phyloP scores from a whole-genome alignment of 2,113 vertebrate species.

The mouse (Mus musculus) region DNA sequence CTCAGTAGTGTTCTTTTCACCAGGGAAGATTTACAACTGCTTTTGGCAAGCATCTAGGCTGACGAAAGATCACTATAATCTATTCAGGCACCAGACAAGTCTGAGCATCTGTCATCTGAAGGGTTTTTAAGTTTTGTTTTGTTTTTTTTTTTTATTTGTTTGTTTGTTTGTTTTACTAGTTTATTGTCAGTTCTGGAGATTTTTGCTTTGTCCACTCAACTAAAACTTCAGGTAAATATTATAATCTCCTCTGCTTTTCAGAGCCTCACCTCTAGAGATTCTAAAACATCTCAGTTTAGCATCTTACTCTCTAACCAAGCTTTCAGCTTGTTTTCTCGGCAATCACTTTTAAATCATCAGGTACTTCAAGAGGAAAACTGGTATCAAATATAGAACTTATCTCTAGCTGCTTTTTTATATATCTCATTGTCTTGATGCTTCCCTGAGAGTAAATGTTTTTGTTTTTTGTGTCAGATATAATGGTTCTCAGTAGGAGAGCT shows the following conservation, averaged over 20 bases:
- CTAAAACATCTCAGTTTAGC: conserved; percentile 35
- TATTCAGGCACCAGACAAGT: not conserved
- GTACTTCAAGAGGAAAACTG: conserved; percentile 27
- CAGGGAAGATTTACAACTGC: conserved; percentile 41
- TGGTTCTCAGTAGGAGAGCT: not conserved
- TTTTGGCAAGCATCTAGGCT: conserved; percentile 18
- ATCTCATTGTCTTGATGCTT: conserved; percentile 1
- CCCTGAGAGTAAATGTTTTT: not conserved
- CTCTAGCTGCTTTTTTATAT: conserved; percentile 37
- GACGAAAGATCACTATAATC: not conserved
- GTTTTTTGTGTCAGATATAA: not conserved
- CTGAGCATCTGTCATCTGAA: not conserved
- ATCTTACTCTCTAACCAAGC: not conserved
- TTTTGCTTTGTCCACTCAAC: not conserved
- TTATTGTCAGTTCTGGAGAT: not conserved
- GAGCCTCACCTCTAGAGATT: not conserved
- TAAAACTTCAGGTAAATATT: not conserved
- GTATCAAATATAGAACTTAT: conserved; percentile 21
- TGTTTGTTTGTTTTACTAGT: not conserved
- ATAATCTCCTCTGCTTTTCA: not conserved
- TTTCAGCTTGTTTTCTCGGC: conserved; percentile 50
- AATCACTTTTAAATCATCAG: conserved; percentile 33
- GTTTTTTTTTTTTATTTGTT: not conserved
- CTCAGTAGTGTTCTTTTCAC: conserved; percentile 39
- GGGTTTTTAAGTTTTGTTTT: not conserved